Base-by-base conservation (phyloP, 2,113 vertebrate genomes). In the Phoxinus phoxinus region DNA sequence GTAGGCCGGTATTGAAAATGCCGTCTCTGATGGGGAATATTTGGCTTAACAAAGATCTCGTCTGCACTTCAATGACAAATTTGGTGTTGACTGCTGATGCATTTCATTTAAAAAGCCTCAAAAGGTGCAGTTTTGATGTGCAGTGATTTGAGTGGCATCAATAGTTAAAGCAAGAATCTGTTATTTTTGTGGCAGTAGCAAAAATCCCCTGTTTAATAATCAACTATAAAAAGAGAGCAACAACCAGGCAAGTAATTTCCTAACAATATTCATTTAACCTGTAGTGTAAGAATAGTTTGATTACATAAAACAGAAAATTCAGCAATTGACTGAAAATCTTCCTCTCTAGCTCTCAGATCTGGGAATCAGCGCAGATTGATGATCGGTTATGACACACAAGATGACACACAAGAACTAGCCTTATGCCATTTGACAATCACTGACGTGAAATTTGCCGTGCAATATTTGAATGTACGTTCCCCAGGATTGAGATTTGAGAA, bases 171-270 rank as follows among this genome's bases (percentile, higher is more conserved):
- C 30, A 79, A 79, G 23, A 48, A 13, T n/a, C 5, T 19, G 25
- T 71, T 1, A 58, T 78, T 78, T 76, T 48, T 76, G 74, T 56
- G 21, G 71, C 6, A 73, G n/a, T 44, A 72, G n/a, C 3, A 72
- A n/a, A n/a, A 41, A 11, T 11, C 1, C 3, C 30, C 65, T 21
- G 13, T 58, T 58, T 23, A 58, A 58, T 37, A 37, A 58, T 23
- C 4, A 58, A 58, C 19, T 9, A n/a, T 59, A 59, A 59, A 21
- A 58, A 23, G 6, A 58, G 19, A 59, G 56, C 53, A n/a, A 58
- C 19, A 58, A 58, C 23, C 23, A 2, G 4, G 46, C 1, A 48
- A 58, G 21, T 58, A 4, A 61, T 61, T 61, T 27, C 71, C 37
- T 46, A 48, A 25, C 44, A 27, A 8, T 17, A 27, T 56, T 56